Evolutionary conservation across 2,113 vertebrate genomes (phyloP).

Genomic region (Phrynocephalus versicolor): DNA sequence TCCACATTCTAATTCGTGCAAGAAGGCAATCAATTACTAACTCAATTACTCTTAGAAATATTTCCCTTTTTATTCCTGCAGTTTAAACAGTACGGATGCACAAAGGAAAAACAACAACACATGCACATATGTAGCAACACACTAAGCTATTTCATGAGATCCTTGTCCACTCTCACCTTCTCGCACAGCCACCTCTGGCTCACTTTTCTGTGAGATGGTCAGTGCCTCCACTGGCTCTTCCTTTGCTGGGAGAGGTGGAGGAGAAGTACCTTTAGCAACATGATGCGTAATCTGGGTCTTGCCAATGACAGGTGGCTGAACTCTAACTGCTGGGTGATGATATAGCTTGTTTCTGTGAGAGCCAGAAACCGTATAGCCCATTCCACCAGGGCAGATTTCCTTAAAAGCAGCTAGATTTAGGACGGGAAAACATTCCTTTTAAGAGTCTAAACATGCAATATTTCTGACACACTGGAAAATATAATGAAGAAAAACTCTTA

Average conservation of each 20-base stretch:
- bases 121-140: conserved; percentile 55
- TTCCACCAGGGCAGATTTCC: conserved; percentile 98
- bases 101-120: conserved; percentile 33
- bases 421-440: conserved; percentile 84
- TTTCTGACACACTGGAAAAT: conserved; percentile 80
- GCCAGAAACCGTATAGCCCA: conserved; percentile 97
- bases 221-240: conserved; percentile 90
- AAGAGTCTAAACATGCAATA: conserved; percentile 82
- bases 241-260: conserved; percentile 86
- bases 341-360: conserved; percentile 86
- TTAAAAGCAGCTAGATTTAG: conserved; percentile 92
- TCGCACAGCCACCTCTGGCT: conserved; percentile 76
- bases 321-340: conserved; percentile 85
- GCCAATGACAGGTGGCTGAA: conserved; percentile 80
- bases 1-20: not conserved
- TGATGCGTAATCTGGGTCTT: conserved; percentile 83
- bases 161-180: conserved; percentile 78
- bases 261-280: conserved; percentile 83
- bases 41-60: rapidly evolving
- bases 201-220: conserved; percentile 82
- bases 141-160: conserved; percentile 4
- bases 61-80: not conserved
- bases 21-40: rapidly evolving
- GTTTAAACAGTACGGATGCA: conserved; percentile 1
- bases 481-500: conserved; percentile 75